Percentiles rank a stretch among this genome's conserved stretches.
phyloP scores from a whole-genome alignment of 1,140 invertebrate species.

The Meloidogyne chitwoodi region DNA sequence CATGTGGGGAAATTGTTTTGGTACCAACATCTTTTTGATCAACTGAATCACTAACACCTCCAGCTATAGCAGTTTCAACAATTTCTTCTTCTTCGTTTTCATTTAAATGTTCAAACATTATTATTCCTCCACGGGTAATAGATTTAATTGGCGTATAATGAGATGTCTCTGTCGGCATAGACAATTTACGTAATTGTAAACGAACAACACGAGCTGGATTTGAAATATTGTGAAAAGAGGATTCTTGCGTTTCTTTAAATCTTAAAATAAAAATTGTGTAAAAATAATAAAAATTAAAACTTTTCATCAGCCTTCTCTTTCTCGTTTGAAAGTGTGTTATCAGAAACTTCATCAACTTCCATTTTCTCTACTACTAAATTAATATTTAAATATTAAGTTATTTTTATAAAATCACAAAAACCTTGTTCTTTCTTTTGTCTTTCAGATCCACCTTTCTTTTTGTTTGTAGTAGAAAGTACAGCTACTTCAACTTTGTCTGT shows the following conservation, averaged over 20 bases:
- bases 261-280: constrained; percentile 2
- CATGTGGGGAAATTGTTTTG: neutral
- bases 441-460: constrained; percentile 69
- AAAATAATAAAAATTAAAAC: neutral
- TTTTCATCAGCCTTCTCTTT: constrained; percentile 58
- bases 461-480: constrained; percentile 89
- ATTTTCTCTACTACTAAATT: constrained; percentile 63
- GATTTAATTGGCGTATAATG: constrained; percentile 78
- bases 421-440: constrained; percentile 47
- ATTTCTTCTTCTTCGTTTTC: constrained; percentile 77
- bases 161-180: constrained; percentile 71
- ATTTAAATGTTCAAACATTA: constrained; percentile 77
- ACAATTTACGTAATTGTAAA: constrained; percentile 82
- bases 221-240: constrained; percentile 81
- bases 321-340: neutral
- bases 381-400: constrained; percentile 62
- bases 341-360: constrained; percentile 35
- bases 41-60: neutral
- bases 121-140: constrained; percentile 84
- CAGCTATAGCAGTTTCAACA: constrained; percentile 75
- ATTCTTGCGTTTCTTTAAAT: constrained; percentile 70
- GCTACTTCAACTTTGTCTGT: constrained; percentile 84
- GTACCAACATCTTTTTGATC: neutral
- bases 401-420: constrained; percentile 64
- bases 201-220: constrained; percentile 91